Base-by-base conservation (phyloP, 1,140 invertebrate species). In the Caerostris darwini region DNA sequence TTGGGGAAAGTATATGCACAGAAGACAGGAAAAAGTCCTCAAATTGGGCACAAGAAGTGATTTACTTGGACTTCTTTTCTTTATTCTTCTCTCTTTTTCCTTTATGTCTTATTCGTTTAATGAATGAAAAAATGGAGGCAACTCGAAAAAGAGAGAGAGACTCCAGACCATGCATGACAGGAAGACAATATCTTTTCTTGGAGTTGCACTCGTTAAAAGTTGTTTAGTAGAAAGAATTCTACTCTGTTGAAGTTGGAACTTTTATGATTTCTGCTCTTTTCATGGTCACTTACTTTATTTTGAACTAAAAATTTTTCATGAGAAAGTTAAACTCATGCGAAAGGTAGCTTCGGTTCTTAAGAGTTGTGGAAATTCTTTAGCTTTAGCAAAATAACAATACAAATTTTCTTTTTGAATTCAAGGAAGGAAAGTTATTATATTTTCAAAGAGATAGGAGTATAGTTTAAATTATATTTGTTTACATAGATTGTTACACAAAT, bases 1-100 rank as follows among this genome's bases (percentile, higher is more conserved):
- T 61, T 67, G 59, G 14, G 85, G 64, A 87, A 87, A 34, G 85
- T 87, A 87, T 87, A 87, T 87, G 85, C 85, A 87, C 53, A 64
- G 82, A 83, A 8, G 34, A 58, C 57, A 57, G 59, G 34, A 59
- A 87, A 87, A 64, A 87, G 57, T 87, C 59, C 58, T 87, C 85
- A 87, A 87, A 87, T 87, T 87, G 85, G 85, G 59, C 85, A 50
- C 59, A 53, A 64, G 85, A n/a, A 14, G 34, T 87, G 85, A 87
- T 87, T 87, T 61, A 61, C 85, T 87, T 53, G 19, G 57, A 77
- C 12, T 87, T 87, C 56, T 64, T 83, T 83, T 57, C 12, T 3
- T 34, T 12, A 58, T 14, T 83, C 82, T 83, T 83, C 82, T 83
- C 10, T 83, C n/a, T 7, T 64, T 64, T 64, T 17, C 17, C 17